Base-by-base conservation (phyloP, 1,140 invertebrate species). In the Lordiphosa stackelbergi region DNA sequence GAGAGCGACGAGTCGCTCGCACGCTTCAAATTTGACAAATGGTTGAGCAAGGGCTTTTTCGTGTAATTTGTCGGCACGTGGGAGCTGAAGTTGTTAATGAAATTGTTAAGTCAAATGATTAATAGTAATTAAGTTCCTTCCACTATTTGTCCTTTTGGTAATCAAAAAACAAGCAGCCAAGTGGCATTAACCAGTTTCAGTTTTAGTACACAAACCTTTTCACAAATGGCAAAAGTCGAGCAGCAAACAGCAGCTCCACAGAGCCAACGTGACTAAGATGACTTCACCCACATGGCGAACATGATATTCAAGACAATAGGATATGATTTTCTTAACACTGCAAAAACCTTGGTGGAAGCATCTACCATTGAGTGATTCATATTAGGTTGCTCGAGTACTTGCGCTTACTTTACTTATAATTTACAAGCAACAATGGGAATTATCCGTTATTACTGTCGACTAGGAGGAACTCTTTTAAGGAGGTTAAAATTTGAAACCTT, bases 251-350 rank as follows among this genome's bases (percentile, higher is more conserved):
- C 28, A 55, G n/a, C 31, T 1, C 51, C 52, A 36, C 8, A 19
- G 12, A 12, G n/a, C 5, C 47, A 43, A 19, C 52, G 56, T 16
- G 53, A 28, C 6, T 77, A 57, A 42, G 55, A 66, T 38, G 77
- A 75, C 28, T 81, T 72, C 42, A 62, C 55, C 5, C 65, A 49
- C 34, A 45, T 81, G 42, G 59, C 75, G n/a, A 61, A 43, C 16
- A 35, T 66, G 0, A 28, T 75, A 51, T 64, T 72, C 19, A 53
- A 53, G 37, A 43, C 66, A 1, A 19, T 79, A 28, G 70, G 75
- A 5, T 71, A 62, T 13, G 75, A 81, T 38, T 53, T 79, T 8
- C 53, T 79, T 31, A 38, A 53, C 13, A 52, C 41, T 5, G 38
- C 49, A 1, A 58, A 58, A 54, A 13, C 45, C 69, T 4, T 13